Base-by-base conservation (phyloP, 2,888 invertebrate species). In the Xestia rhomboidea region DNA sequence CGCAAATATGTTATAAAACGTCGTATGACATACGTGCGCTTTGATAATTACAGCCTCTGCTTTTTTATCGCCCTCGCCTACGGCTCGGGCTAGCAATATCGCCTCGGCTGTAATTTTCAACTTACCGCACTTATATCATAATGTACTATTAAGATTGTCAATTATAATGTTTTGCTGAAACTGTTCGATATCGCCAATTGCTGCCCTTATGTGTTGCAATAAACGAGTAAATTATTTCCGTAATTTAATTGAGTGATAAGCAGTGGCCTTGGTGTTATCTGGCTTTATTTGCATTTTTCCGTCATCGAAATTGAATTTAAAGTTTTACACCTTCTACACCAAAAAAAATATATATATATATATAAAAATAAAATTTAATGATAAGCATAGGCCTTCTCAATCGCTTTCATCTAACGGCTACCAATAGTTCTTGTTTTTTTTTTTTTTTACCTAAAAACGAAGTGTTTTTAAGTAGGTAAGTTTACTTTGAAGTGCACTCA, bases 171-270 rank as follows among this genome's bases (percentile, higher is more conserved):
- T 69, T 51, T 24, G 51, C 67, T 63, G 38, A 68, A 72, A 34
- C 34, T 34, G 15, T 62, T 51, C 63, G 86, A 87, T 84, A 85
- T 76, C 76, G 62, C 24, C 69, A 79, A 74, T 46, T 70, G 72
- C 73, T 68, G 84, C 49, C 84, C 88, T 89, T 86, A 86, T 76
- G 63, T 77, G 76, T 88, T 69, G 84, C 88, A 86, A 77, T 78
- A 79, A 78, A 79, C 68, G 44, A 83, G 67, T 67, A 63, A 67
- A 83, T 87, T 77, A 80, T 83, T 87, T 88, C 88, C 86, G 86
- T 69, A 80, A 84, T 84, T 88, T 82, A 80, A 89, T 84, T 87
- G 74, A 27, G 70, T 76, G 86, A 89, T 84, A 89, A 81, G 82
- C 76, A 38, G 46, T n/a, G 84, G 66, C 79, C 84, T 86, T 81